Evolutionary conservation across 2,888 invertebrate species (phyloP).

Genomic region (Automeris io): DNA sequence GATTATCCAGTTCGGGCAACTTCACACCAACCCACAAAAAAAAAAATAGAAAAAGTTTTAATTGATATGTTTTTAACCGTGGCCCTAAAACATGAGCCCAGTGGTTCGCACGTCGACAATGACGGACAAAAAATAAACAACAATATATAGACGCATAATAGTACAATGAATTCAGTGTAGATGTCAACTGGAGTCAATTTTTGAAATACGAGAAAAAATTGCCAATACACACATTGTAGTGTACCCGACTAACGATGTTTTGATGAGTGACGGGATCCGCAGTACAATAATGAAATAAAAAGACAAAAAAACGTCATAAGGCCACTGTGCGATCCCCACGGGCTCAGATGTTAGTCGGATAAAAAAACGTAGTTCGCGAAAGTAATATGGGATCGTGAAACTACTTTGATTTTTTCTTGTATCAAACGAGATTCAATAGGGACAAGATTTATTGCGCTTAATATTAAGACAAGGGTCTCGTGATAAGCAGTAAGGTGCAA

Average conservation of each 20-base stretch:
- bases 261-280: constrained; percentile 55
- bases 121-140: constrained; percentile 23
- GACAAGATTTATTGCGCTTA: constrained; percentile 16
- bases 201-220: constrained; percentile 67
- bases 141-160: constrained; percentile 36
- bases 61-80: constrained; percentile 22
- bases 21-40: no score
- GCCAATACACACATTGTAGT: constrained; percentile 54
- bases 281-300: constrained; percentile 60
- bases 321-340: constrained; percentile 32
- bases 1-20: no score
- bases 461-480: no score
- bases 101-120: constrained; percentile 30
- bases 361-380: constrained; percentile 7
- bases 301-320: constrained; percentile 39
- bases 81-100: constrained; percentile 18
- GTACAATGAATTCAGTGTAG: constrained; percentile 41
- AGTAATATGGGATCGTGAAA: not conserved
- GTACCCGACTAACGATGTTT: constrained; percentile 62
- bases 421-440: constrained; percentile 16
- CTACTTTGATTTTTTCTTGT: constrained; percentile 5
- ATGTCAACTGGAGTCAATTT: constrained; percentile 36
- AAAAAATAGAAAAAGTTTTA: no score
- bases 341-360: constrained; percentile 15
- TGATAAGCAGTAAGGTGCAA: no score